Evolutionary conservation across 2,113 vertebrate species (phyloP), one percentile per base, ranked within the genome.

Genomic region (Hepsetus odoe): DNA sequence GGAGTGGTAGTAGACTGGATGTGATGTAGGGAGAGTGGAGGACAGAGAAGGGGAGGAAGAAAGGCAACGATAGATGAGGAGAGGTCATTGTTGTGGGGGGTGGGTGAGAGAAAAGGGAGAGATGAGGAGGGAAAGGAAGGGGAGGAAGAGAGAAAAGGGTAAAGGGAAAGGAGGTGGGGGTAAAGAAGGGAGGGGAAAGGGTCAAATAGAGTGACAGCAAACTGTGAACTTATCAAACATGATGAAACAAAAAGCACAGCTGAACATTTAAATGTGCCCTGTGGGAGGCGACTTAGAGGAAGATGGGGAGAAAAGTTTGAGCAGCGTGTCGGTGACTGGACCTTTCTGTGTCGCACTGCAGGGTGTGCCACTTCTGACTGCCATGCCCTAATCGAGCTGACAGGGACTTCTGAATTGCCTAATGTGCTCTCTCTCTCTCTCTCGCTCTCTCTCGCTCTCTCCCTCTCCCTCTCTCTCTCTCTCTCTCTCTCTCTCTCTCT

Each of bases 301-400:
- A 72, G 33, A n/a, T 20, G 16, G n/a, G 33, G 22, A 22, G 44
- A 20, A 11, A 62, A 51, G 42, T 22, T 10, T n/a, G 68, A 72
- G 68, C 8, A 46, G 70, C 28, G 49, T 78, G 32, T 75, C 42
- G 46, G 33, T 55, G 72, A 81, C 64, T 55, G 42, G 56, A 76
- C 40, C 38, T 75, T 26, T 68, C 51, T 35, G 13, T 35, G 61
- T 49, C 28, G 28, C 79, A 69, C 64, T 75, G 64, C 42, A 53
- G 72, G 73, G 73, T 64, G 59, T 64, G 49, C 28, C 65, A 22
- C 20, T 44, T 44, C 49, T 33, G 51, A 26, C 46, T 30, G 14
- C 80, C 66, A 24, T 74, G 20, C 28, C 35, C 58, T 66, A 38
- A 58, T 71, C 51, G 42, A 69, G 22, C 61, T 62, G 72, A 76